Evolutionary conservation across 2,113 vertebrate species (phyloP).

Genomic region (Notiomystis cincta): DNA sequence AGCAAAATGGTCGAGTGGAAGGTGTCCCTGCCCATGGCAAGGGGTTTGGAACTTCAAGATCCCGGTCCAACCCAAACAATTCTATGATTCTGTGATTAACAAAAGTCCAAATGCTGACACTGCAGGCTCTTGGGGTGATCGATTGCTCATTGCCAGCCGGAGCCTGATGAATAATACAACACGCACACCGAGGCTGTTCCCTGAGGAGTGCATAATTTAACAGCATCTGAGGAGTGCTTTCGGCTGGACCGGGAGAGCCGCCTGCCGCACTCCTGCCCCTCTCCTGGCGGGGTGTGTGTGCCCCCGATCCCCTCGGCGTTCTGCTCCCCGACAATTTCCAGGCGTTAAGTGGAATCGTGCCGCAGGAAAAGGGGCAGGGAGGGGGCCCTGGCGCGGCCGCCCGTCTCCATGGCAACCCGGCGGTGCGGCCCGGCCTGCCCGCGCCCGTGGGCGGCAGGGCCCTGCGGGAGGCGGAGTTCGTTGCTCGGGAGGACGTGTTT

Average conservation of each 20-base stretch:
- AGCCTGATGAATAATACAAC: background rate
- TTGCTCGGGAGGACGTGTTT: background rate
- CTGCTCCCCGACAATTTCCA: background rate
- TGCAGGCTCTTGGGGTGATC: background rate
- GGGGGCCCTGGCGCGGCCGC: rapidly evolving
- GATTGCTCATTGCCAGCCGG: background rate
- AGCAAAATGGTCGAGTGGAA: background rate
- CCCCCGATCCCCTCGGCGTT: rapidly evolving
- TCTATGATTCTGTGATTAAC: background rate
- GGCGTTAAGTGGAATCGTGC: rapidly evolving
- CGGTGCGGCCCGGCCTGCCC: background rate
- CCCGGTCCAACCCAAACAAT: background rate
- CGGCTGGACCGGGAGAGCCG: background rate
- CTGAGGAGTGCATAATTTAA: background rate
- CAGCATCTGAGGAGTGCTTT: background rate
- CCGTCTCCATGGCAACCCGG: background rate
- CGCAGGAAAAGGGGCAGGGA: background rate
- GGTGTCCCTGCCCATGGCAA: background rate
- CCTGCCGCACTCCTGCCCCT: background rate
- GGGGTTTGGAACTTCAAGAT: background rate
- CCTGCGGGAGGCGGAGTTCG: no score
- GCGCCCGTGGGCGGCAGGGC: background rate
- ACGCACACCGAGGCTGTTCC: background rate
- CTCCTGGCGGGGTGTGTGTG: no score
- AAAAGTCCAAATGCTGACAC: background rate